Evolutionary conservation across 2,888 invertebrate species (phyloP), one percentile per base, ranked within the genome.

Genomic region (Torymus aiolomorphi): DNA sequence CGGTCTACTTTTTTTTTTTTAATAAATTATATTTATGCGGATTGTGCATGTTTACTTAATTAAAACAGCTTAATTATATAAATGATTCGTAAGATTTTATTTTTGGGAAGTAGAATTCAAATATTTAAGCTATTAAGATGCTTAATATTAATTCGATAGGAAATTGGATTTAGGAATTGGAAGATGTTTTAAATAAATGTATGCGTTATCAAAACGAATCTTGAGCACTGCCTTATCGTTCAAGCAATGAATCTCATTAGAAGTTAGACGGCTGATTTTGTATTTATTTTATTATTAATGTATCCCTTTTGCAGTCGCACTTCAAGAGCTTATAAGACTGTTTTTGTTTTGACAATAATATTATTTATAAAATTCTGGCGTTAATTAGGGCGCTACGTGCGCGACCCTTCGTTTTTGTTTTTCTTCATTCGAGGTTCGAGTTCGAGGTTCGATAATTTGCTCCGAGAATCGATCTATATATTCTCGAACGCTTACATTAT

Each of bases 301-400:
- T 62, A 42, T 49, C 62, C 14, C 13, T 61, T 31, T 31, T 51
- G 13, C 76, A 80, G 72, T 73, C 66, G 2, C 73, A 67, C 16
- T 62, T 54, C 51, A 54, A 56, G 49, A 71, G 16, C 54, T 52
- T 67, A 62, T 67, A 72, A 76, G 80, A 76, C 80, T 80, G 80
- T 76, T 65, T 66, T 18, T 24, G 61, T 78, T 75, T 65, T 70
- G n/a, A 70, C 78, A 2, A 71, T 73, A 73, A 31, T 62, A 59
- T 57, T 78, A 76, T 81, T 72, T 78, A 63, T 78, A 63, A 76
- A 18, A 74, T 78, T n/a, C n/a, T n/a, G n/a, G n/a, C n/a, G n/a
- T n/a, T n/a, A n/a, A n/a, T n/a, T n/a, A n/a, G n/a, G n/a, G n/a
- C n/a, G n/a, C n/a, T n/a, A n/a, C n/a, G n/a, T n/a, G n/a, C n/a